Base-by-base conservation (phyloP, 2,113 vertebrate species). In the Macroglossus sobrinus region DNA sequence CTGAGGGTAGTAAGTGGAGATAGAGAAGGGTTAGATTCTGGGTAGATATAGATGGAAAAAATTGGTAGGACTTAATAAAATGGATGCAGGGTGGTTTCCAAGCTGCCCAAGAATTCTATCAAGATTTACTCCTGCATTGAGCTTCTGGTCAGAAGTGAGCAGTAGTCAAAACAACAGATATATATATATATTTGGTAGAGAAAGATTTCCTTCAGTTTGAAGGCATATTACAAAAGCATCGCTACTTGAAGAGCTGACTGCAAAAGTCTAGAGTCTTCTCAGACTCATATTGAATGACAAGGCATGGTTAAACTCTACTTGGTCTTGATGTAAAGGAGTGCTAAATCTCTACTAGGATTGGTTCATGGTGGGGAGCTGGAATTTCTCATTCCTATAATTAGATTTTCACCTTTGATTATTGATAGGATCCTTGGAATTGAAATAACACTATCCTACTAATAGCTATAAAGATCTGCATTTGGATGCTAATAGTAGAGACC, bases 351-450 rank as follows among this genome's bases (percentile, higher is more conserved):
- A 7, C 85, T 64, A 63, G 40, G 28, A 63, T 57, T 90, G n/a
- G 35, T 59, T 80, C 24, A 3, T 61, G 14, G 3, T 40, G 13
- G 35, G 4, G 64, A 82, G 33, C 72, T n/a, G 33, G 10, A 91
- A 6, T 43, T 55, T 21, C 12, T n/a, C 43, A 19, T 89, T 82
- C 15, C 55, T 93, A 7, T 89, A 82, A 86, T 95, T 94, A 59
- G 82, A 88, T 78, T 95, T 93, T 40, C 19, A 59, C 45, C 16
- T 92, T 84, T 78, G 76, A 55, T 75, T 84, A 64, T 87, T 81
- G 68, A 71, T 84, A 75, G 38, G 26, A 35, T 69, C 68, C 55
- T 93, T 96, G 68, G 43, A 71, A 43, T 55, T 78, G 33, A 81
- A 91, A 88, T 93, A 88, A 55, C 43, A 85, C 40, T 75, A 0